Percentiles rank a stretch among this genome's conserved stretches.
Evolutionary conservation across 35 echinoderm and acorn worm genomes (phyloP).

Genomic region (Eucidaris tribuloides): DNA sequence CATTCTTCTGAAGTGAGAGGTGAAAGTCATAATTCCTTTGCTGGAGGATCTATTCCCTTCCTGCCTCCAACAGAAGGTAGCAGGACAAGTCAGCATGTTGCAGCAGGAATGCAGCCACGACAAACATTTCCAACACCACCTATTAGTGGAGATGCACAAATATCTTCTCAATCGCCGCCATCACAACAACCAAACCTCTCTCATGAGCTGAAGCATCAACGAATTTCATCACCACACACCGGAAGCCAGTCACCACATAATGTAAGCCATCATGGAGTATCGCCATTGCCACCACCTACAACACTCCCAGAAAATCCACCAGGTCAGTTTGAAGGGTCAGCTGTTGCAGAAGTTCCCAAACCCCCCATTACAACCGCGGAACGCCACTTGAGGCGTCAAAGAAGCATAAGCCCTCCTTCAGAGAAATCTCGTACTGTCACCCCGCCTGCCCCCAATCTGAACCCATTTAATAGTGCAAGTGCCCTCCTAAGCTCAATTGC

Average conservation of each 20-base stretch:
- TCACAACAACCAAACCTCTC: not conserved
- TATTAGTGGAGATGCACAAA: too few species aligned
- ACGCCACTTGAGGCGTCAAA: not conserved
- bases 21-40: too few species aligned
- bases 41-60: too few species aligned
- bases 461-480: conserved; percentile 49
- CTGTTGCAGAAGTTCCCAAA: not conserved
- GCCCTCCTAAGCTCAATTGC: conserved; percentile 58
- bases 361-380: not conserved
- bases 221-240: not conserved
- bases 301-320: not conserved
- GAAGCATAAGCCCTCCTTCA: conserved; percentile 2
- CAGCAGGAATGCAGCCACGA: too few species aligned
- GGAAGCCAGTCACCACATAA: not conserved
- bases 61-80: too few species aligned
- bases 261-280: too few species aligned
- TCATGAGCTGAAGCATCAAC: not conserved
- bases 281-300: not conserved
- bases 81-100: too few species aligned
- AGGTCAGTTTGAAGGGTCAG: not conserved
- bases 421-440: not conserved
- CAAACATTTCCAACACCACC: too few species aligned
- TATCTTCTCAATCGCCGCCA: not conserved
- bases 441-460: not conserved
- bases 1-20: too few species aligned